A percentile compares a stretch with the other conserved stretches of the same genome.
phyloP scores from a whole-genome alignment of 2,797 vertebrate species.

The Bradypodion pumilum region DNA sequence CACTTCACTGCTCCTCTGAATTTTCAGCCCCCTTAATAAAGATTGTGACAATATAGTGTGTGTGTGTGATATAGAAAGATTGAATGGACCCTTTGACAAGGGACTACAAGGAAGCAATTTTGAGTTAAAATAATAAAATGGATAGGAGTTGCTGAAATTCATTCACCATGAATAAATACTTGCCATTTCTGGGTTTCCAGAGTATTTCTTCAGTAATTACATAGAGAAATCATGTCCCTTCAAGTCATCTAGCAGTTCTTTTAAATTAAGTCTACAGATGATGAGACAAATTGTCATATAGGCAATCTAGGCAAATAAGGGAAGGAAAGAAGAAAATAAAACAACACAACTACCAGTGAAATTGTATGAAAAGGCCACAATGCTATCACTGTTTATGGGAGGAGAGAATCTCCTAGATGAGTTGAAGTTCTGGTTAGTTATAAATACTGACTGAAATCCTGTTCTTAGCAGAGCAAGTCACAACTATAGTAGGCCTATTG shows the following conservation, averaged over 20 bases:
- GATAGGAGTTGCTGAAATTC: conserved; percentile 47
- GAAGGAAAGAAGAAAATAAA: neutral
- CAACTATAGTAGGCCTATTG: no score
- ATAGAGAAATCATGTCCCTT: no score
- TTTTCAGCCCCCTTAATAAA: conserved; percentile 66
- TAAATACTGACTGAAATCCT: no score
- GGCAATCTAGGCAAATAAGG: conserved; percentile 38
- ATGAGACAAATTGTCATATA: conserved; percentile 56
- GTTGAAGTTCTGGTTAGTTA: no score
- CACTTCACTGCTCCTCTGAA: conserved; percentile 55
- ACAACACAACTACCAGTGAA: neutral
- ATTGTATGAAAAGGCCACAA: neutral
- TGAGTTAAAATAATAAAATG: conserved; percentile 65
- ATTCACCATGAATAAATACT: conserved; percentile 69
- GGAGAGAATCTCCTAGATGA: conserved; percentile 35
- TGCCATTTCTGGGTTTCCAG: conserved; percentile 66
- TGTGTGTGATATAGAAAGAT: conserved; percentile 31
- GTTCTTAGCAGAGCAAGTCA: no score
- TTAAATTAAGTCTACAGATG: conserved; percentile 62
- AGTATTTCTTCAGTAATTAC: conserved; percentile 75
- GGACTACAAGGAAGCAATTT: conserved; percentile 65
- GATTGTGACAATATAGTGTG: conserved; percentile 33
- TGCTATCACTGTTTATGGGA: neutral
- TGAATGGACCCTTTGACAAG: conserved; percentile 39
- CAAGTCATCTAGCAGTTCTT: conserved; percentile 68